Base-by-base conservation (phyloP, 2,113 vertebrate genomes). In the Heterotilapia buettikoferi region DNA sequence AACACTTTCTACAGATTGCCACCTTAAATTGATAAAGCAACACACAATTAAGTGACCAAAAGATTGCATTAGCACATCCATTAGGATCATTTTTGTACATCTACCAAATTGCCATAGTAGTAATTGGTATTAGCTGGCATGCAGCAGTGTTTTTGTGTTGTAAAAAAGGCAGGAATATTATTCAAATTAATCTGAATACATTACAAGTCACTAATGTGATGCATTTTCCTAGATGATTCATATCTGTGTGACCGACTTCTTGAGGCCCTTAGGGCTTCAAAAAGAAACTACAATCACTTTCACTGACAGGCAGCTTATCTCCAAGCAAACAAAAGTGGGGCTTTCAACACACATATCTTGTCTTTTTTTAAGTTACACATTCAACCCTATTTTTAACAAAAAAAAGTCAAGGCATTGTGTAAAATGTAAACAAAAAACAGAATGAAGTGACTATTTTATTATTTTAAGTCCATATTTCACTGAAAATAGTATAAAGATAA, bases 151-250 rank as follows among this genome's bases (percentile, higher is more conserved):
- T 90, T 94, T 91, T 80, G 36, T 82, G 52, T 84, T 85, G 61
- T 82, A 68, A 89, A 88, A 78, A 89, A 87, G 57, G 47, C 31
- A 45, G 56, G 47, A 5, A 16, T 86, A 52, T 63, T 91, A 92
- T 94, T 95, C 91, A 93, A 94, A 95, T 95, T 47, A 91, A 86
- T 89, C 45, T 84, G 90, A 93, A 95, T 92, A 89, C 47, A 87
- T 93, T 73, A 80, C 9, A 93, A 85, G 50, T 63, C 45, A 54
- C 18, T 80, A 52, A 92, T 90, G 56, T 90, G 92, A 84, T 92
- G 89, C 88, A 88, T 88, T 85, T 80, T 85, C 80, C 78, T 83
- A 53, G 82, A 82, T 83, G 76, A 38, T 87, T 52, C 56, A 83
- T 57, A 92, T 92, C 90, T 87, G 82, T 89, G 85, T 90, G 93